A percentile compares a stretch with the other conserved stretches of the same genome.
phyloP scores from a whole-genome alignment of 2,797 vertebrate species.

The Heteromormyrus szaboi region DNA sequence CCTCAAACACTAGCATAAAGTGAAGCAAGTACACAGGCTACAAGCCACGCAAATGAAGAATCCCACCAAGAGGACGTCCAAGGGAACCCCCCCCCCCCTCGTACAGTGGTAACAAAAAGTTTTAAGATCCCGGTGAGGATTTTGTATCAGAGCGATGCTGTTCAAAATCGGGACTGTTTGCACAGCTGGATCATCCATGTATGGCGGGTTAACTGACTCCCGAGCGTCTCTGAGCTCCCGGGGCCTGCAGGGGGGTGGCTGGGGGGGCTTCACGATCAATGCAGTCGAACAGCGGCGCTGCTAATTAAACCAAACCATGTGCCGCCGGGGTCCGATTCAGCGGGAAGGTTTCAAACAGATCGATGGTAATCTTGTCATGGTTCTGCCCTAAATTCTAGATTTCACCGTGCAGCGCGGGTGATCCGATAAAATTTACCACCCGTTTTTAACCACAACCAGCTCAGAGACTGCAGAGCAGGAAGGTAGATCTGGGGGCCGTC shows the following conservation, averaged over 20 bases:
- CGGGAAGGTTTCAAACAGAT: neutral
- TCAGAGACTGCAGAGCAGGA: neutral
- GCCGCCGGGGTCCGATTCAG: neutral
- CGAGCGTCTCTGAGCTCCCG: neutral
- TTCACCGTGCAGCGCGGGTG: neutral
- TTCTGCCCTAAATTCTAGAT: neutral
- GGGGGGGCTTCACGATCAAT: neutral
- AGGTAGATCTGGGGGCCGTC: neutral
- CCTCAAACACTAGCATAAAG: neutral
- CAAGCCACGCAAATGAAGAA: neutral
- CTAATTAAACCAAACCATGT: neutral
- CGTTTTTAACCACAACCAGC: neutral
- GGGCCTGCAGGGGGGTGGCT: neutral
- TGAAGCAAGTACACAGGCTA: neutral
- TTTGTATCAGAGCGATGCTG: neutral
- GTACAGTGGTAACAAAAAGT: neutral
- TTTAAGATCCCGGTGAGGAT: neutral
- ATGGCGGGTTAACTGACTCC: neutral
- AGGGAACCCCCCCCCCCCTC: neutral
- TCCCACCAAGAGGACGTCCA: neutral
- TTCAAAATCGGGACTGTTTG: neutral
- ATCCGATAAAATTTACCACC: neutral
- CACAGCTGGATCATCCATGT: neutral
- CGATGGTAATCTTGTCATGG: neutral
- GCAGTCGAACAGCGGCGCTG: neutral